These are phyloP conservation scores for Sarcophaga variegata DNA, from an alignment of 2,888 invertebrate species.

Conservation along the genomic window DNA sequence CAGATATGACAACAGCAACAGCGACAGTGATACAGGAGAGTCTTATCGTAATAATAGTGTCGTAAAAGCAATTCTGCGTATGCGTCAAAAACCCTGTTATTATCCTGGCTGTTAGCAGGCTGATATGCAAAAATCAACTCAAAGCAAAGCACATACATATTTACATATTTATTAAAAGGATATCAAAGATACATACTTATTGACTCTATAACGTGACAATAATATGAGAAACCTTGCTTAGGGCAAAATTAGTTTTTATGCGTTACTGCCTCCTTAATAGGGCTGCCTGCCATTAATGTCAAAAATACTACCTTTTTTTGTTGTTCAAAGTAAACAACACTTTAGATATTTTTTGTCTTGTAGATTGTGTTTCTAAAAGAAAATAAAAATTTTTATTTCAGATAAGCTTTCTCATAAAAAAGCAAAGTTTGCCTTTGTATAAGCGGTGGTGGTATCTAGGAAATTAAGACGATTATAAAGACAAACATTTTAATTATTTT, in stretches of 20 bases:
- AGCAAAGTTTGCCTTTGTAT: slow-evolving; percentile 23
- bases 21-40: not conserved
- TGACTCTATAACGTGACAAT: slow-evolving; percentile 46
- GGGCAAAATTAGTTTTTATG: slow-evolving; percentile 16
- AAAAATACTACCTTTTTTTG: not conserved
- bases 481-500: slow-evolving; percentile 15
- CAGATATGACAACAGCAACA: not conserved
- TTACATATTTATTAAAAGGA: not conserved
- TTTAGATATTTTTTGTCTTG: too few relatives aligned
- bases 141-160: not conserved
- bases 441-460: slow-evolving; percentile 24
- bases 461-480: not conserved
- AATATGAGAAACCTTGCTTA: slow-evolving; percentile 39
- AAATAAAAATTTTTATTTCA: slow-evolving; percentile 52
- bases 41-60: not conserved
- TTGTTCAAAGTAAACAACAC: not conserved
- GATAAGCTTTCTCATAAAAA: slow-evolving; percentile 35
- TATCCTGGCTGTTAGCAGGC: not conserved
- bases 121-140: slow-evolving; percentile 1
- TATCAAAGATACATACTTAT: not conserved
- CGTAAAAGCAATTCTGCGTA: not conserved
- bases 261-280: too few relatives aligned
- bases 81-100: slow-evolving; percentile 2
- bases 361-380: not conserved
- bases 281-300: too few relatives aligned